A percentile compares a stretch with the other conserved stretches of the same genome.
phyloP scores from a whole-genome alignment of 2,113 vertebrate species.

The Otocyon megalotis region DNA sequence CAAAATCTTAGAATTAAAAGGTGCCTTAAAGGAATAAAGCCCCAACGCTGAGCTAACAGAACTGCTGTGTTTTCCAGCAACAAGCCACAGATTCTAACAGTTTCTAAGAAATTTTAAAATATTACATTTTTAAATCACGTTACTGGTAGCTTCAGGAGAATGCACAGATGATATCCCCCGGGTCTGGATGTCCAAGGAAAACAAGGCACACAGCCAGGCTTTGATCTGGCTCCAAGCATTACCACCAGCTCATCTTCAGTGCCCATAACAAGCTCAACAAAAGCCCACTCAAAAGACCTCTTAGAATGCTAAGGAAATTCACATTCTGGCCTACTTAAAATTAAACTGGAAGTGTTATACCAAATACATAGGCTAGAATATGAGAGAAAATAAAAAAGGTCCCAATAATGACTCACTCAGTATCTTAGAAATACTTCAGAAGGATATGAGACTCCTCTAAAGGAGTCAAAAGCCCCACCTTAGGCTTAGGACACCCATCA shows the following conservation, averaged over 20 bases:
- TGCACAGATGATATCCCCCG: neutral
- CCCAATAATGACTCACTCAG: neutral
- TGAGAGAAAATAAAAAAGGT: neutral
- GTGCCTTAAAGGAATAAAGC: conserved; percentile 21
- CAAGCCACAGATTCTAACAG: neutral
- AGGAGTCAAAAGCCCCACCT: neutral
- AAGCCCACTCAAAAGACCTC: neutral
- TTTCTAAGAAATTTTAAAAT: conserved; percentile 26
- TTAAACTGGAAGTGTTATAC: neutral
- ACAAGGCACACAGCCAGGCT: neutral
- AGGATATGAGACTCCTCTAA: neutral
- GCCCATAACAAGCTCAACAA: neutral
- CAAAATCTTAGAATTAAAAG: conserved; percentile 68
- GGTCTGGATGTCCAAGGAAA: neutral
- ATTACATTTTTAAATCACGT: conserved; percentile 36
- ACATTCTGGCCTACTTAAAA: neutral
- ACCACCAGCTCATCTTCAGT: neutral
- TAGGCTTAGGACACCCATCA: neutral
- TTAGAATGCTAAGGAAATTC: neutral
- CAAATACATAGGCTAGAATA: neutral
- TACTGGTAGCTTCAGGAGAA: neutral
- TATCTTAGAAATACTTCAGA: neutral
- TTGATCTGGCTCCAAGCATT: neutral
- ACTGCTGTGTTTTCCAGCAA: conserved; percentile 12
- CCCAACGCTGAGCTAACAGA: neutral